Evolutionary conservation across 2,888 invertebrate genomes (phyloP), one percentile per base, ranked within the genome.

Genomic region (Brachyopa scutellaris): DNA sequence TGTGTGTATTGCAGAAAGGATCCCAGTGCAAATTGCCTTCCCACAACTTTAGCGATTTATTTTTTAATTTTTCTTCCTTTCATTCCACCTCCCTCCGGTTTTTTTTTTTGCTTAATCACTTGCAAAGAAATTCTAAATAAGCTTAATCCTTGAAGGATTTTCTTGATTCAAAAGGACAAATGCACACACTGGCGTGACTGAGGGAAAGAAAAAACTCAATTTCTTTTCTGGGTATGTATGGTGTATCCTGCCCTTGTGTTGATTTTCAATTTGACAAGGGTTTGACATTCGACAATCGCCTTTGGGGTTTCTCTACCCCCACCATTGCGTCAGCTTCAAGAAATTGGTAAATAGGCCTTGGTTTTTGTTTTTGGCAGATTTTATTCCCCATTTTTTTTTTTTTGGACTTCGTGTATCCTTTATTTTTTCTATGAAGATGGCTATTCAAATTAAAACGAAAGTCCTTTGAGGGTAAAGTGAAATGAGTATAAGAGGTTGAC

Each of bases 181-280:
- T 55, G 40, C 57, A 21, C 38, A 69, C 62, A 69, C 19, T 2
- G 31, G 21, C 6, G 38, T 5, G 45, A 1, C 15, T 4, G 31
- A 38, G n/a, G 15, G 4, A 17, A 49, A 61, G 9, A 21, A 45
- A 61, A 61, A 61, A 31, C 2, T 15, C 3, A 17, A n/a, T 2
- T 23, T 40, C 15, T 9, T 40, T 0, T 17, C n/a, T 7, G 7
- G 13, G 59, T 51, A 13, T 66, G 55, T 42, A 36, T 38, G 66
- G 36, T 17, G 31, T 33, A 59, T 51, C 13, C 59, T 64, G 61
- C 38, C 70, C 64, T 77, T 82, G 82, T 77, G 82, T 77, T 82
- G 76, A 72, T 82, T 77, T 77, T 72, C 70, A 82, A 70, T 82
- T 82, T 82, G 82, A 82, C 77, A 72, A 77, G 82, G 82, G 82